A percentile compares a stretch with the other conserved stretches of the same genome.
These are phyloP conservation scores for Anaspis maculata DNA, from an alignment of 2,888 invertebrate species.

Conservation along the genomic window DNA sequence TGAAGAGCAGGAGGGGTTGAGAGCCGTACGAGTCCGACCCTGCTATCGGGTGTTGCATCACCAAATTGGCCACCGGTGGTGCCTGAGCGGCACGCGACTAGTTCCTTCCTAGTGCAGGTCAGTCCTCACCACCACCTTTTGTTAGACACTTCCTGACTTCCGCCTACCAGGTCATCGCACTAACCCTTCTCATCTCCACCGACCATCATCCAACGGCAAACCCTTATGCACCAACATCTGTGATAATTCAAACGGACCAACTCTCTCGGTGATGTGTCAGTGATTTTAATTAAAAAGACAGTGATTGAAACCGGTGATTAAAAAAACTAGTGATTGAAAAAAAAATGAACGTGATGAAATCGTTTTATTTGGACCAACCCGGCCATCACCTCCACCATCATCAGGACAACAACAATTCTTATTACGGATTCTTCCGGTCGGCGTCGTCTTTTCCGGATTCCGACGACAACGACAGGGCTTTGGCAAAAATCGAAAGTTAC, in stretches of 20 bases:
- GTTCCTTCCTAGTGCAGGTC: conserved; percentile 39
- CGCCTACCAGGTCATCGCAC: conserved; percentile 34
- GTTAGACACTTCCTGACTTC: too few relatives aligned
- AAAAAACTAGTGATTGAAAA: too few relatives aligned
- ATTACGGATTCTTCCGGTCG: conserved; percentile 14
- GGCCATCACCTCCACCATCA: conserved; percentile 1
- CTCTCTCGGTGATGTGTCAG: too few relatives aligned
- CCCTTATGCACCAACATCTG: too few relatives aligned
- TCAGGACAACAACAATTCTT: conserved; percentile 6
- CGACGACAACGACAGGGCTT: not conserved
- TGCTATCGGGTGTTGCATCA: conserved; percentile 19
- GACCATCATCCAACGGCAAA: too few relatives aligned
- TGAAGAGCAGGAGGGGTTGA: too few relatives aligned
- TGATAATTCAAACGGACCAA: too few relatives aligned
- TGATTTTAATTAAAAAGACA: too few relatives aligned
- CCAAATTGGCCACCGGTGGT: conserved; percentile 24
- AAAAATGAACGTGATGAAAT: conserved; percentile 26
- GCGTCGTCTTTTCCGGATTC: conserved; percentile 9
- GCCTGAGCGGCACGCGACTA: conserved; percentile 34
- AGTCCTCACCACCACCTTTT: conserved; percentile 37
- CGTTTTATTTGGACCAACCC: conserved; percentile 24
- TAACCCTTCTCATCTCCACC: conserved; percentile 11
- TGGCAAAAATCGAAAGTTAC: conserved; percentile 21
- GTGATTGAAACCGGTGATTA: too few relatives aligned
- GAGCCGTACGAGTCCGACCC: conserved; percentile 6